phyloP scores from a whole-genome alignment of 2,113 vertebrate species.

The Orthonyx spaldingii region DNA sequence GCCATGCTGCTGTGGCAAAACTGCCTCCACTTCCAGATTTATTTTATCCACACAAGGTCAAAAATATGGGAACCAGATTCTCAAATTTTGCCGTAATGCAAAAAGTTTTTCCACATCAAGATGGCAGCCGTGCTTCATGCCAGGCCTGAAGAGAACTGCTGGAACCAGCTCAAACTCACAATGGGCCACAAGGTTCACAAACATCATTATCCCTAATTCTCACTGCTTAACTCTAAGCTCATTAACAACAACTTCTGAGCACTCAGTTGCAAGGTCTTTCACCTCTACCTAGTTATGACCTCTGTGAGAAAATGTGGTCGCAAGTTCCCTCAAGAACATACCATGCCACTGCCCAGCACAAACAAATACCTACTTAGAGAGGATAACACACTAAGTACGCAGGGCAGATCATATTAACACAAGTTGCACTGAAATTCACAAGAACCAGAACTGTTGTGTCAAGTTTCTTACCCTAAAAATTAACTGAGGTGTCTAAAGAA shows the following conservation, averaged over 20 bases:
- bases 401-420: neutral
- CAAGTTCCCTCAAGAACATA: neutral
- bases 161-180: neutral
- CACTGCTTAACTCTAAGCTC: slow-evolving; percentile 42
- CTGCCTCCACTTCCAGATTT: neutral
- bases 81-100: accelerated
- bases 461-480: neutral
- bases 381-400: neutral
- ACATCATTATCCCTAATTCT: slow-evolving; percentile 22
- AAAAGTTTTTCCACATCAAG: neutral
- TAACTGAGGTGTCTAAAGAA: neutral
- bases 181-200: neutral
- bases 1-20: neutral
- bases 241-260: slow-evolving; percentile 37
- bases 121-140: neutral
- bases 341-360: neutral
- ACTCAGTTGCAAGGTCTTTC: slow-evolving; percentile 27
- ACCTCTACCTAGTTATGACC: slow-evolving; percentile 25
- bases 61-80: accelerated
- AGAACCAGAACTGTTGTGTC: neutral
- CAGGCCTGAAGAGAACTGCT: neutral
- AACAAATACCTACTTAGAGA: slow-evolving; percentile 12
- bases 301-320: neutral
- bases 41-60: neutral
- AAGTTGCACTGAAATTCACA: neutral